Conservation (phyloP, 2,797 vertebrate genomes). For the Hydrophis major region DNA sequence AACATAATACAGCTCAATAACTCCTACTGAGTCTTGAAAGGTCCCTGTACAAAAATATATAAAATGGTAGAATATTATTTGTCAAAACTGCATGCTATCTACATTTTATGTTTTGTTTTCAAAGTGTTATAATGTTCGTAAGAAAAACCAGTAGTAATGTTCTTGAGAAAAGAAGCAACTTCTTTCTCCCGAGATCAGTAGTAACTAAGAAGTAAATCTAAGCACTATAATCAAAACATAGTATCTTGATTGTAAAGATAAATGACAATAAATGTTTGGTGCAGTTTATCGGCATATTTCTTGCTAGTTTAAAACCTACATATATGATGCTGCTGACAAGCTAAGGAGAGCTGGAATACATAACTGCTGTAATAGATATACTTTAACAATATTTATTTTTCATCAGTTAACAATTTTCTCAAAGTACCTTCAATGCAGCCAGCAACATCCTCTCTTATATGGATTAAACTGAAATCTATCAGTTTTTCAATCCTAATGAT, state of each 20-base stretch:
- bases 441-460: not conserved
- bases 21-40: not conserved
- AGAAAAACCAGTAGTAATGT: not conserved
- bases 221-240: not conserved
- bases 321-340: not conserved
- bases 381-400: not conserved
- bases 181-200: not conserved
- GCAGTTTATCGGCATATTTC: not conserved
- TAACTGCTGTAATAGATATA: not conserved
- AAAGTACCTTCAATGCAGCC: not conserved
- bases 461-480: not conserved
- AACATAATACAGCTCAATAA: not conserved
- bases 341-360: not conserved
- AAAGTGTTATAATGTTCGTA: not conserved
- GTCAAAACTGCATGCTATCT: not conserved
- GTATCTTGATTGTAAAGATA: not conserved
- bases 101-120: fast-evolving
- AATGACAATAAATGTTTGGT: not conserved
- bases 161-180: not conserved
- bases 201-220: not conserved
- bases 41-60: not conserved
- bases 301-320: not conserved
- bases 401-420: not conserved
- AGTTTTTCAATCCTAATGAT: not conserved
- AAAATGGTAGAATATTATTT: not conserved